Evolutionary conservation across 2,113 vertebrate species (phyloP).

Genomic region (Leptosomus discolor): DNA sequence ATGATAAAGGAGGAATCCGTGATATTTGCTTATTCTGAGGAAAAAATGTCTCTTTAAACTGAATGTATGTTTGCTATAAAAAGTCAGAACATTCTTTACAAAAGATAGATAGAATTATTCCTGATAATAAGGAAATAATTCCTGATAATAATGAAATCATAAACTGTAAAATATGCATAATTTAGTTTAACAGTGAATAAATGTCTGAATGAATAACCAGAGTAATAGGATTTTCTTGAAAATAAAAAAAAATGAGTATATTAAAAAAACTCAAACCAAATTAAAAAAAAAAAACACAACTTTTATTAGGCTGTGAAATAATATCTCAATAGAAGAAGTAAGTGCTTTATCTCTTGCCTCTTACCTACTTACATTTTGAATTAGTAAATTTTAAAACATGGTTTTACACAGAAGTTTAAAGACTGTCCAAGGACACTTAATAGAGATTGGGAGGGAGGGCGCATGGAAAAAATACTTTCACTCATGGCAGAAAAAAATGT

Average conservation of each 20-base stretch:
- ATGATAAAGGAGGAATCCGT: neutral
- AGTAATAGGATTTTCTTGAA: neutral
- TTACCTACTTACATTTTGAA: neutral
- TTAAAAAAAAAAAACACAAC: rapidly evolving
- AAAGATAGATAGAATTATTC: neutral
- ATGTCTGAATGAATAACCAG: neutral
- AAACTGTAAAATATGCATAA: neutral
- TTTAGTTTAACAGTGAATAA: neutral
- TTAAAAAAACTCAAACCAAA: neutral
- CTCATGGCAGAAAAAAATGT: neutral
- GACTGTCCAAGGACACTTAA: neutral
- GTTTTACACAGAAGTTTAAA: neutral
- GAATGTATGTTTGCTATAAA: neutral
- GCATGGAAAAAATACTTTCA: neutral
- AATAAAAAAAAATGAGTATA: neutral
- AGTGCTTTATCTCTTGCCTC: neutral
- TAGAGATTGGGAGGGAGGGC: rapidly evolving
- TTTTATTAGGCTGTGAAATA: neutral
- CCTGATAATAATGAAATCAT: no score
- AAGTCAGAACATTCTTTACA: neutral
- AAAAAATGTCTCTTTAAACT: neutral
- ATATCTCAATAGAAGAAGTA: neutral
- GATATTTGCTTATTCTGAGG: neutral
- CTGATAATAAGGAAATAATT: neutral
- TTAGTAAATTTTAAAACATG: neutral